Percentiles rank a stretch among this genome's conserved stretches.
phyloP scores from a whole-genome alignment of 2,113 vertebrate genomes.

The Mustela nigripes region DNA sequence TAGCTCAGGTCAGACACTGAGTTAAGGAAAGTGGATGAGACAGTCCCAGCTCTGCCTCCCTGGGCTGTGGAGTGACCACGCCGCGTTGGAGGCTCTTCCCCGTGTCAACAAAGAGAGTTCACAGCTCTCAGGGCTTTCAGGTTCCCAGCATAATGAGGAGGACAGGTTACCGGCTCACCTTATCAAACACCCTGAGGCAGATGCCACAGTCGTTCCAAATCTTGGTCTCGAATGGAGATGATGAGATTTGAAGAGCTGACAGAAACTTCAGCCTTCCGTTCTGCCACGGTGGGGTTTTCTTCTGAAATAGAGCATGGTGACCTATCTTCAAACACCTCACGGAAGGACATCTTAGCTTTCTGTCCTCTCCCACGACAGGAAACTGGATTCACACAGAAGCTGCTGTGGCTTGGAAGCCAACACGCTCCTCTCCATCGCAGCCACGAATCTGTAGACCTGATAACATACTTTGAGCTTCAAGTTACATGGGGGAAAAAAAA shows the following conservation, averaged over 20 bases:
- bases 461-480: background rate
- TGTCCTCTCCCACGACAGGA: too few relatives aligned
- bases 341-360: background rate
- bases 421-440: rapidly evolving
- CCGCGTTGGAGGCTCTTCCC: background rate
- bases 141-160: background rate
- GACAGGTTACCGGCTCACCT: background rate
- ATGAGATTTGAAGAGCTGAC: background rate
- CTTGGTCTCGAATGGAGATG: background rate
- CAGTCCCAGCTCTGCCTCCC: background rate
- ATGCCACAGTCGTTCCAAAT: background rate
- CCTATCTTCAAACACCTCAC: background rate
- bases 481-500: background rate
- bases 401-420: background rate
- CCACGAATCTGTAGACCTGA: background rate
- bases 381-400: background rate
- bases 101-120: background rate
- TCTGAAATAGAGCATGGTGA: background rate
- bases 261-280: background rate
- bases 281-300: background rate
- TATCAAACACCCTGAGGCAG: background rate
- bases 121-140: background rate
- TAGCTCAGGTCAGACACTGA: background rate
- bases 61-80: background rate
- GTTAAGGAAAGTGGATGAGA: background rate